Percentiles rank a stretch among this genome's conserved stretches.
Evolutionary conservation across 2,113 vertebrate genomes (phyloP).

Genomic region (Pseudolaguvia tuberculata): DNA sequence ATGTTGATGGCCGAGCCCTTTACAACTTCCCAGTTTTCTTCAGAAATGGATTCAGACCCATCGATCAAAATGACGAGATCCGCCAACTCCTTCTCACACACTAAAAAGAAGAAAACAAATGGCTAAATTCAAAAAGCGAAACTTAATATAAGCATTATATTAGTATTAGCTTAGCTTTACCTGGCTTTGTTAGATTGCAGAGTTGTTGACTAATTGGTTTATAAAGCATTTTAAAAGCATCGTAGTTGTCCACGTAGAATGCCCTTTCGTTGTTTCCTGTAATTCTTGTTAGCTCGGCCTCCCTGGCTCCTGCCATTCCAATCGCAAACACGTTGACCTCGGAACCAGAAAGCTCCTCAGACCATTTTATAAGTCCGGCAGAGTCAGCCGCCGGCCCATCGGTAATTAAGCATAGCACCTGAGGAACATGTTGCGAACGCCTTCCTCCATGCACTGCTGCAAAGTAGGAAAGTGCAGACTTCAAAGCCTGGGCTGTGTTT

Average conservation of each 20-base stretch:
- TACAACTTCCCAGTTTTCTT: slow-evolving; percentile 54
- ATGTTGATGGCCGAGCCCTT: slow-evolving; percentile 65
- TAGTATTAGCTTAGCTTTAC: slow-evolving; percentile 53
- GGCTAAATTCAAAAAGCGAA: too few species aligned
- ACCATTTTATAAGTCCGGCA: slow-evolving; percentile 43
- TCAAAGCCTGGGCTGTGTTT: slow-evolving; percentile 66
- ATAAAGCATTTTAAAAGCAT: slow-evolving; percentile 59
- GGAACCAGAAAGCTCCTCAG: slow-evolving; percentile 48
- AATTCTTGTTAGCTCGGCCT: slow-evolving; percentile 63
- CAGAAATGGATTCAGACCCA: slow-evolving; percentile 64
- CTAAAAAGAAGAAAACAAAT: too few species aligned
- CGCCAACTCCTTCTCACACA: slow-evolving; percentile 61
- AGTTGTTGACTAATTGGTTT: slow-evolving; percentile 62
- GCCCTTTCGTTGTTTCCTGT: slow-evolving; percentile 47
- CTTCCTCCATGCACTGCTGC: slow-evolving; percentile 57
- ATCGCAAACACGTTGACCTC: slow-evolving; percentile 66
- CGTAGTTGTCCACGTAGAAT: slow-evolving; percentile 65
- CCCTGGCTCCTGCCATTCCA: slow-evolving; percentile 62
- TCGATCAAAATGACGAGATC: slow-evolving; percentile 76
- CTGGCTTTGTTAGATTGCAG: slow-evolving; percentile 68
- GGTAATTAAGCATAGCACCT: slow-evolving; percentile 74
- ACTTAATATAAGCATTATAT: too few species aligned
- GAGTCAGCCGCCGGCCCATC: slow-evolving; percentile 64
- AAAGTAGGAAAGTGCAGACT: slow-evolving; percentile 62
- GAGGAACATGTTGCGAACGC: slow-evolving; percentile 48